Evolutionary conservation across 1,140 invertebrate species (phyloP).

Genomic region (Aradophagus sp.): DNA sequence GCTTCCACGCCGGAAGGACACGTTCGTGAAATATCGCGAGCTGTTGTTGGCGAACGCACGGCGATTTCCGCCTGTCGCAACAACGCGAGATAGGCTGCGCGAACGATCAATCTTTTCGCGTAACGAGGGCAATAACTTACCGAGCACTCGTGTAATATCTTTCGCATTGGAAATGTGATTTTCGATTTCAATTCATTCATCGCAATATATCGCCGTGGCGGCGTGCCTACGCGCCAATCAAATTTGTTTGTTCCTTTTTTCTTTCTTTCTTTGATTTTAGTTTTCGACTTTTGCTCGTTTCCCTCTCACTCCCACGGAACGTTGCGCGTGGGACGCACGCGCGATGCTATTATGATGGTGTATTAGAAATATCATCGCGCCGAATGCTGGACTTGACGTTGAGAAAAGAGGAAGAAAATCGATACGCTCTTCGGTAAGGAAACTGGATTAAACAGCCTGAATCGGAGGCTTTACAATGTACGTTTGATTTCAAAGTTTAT

Average conservation of each 20-base stretch:
- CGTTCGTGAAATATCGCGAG: slow-evolving; percentile 51
- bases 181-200: slow-evolving; percentile 47
- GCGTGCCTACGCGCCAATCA: slow-evolving; percentile 9
- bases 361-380: slow-evolving; percentile 29
- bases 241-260: neutral
- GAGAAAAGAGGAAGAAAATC: slow-evolving; percentile 11
- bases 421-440: neutral
- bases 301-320: no score
- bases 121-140: slow-evolving; percentile 57
- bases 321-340: slow-evolving; percentile 24
- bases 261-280: no score
- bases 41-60: slow-evolving; percentile 55
- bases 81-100: slow-evolving; percentile 43
- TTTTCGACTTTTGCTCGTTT: no score
- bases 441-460: no score
- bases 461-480: no score
- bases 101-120: slow-evolving; percentile 48
- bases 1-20: slow-evolving; percentile 47
- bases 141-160: slow-evolving; percentile 45
- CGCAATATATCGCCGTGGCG: slow-evolving; percentile 27
- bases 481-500: no score
- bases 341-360: slow-evolving; percentile 19
- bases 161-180: slow-evolving; percentile 43
- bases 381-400: slow-evolving; percentile 10
- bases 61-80: slow-evolving; percentile 53